phyloP scores from a whole-genome alignment of 2,797 vertebrate species.

The Rhincodon typus region DNA sequence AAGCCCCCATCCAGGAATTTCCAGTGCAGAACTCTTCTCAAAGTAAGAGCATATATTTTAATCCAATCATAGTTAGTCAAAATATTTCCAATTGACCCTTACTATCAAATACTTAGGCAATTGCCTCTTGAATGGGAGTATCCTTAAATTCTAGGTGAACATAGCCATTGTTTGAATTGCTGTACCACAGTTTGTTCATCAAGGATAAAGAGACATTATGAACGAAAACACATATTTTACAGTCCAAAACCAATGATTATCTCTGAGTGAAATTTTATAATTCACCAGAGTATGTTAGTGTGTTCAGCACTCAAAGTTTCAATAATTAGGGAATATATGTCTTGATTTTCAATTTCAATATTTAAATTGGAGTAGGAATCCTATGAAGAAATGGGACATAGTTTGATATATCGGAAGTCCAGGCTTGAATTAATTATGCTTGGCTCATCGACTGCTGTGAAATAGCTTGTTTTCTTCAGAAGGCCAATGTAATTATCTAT shows the following conservation, averaged over 20 bases:
- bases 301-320: neutral
- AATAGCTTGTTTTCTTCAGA: neutral
- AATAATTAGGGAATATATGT: neutral
- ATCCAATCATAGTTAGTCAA: too few relatives aligned
- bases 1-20: too few relatives aligned
- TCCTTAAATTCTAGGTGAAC: neutral
- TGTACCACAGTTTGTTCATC: neutral
- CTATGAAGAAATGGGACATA: neutral
- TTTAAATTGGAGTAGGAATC: neutral
- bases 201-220: neutral
- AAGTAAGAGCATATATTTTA: too few relatives aligned
- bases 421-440: neutral
- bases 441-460: neutral
- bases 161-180: neutral
- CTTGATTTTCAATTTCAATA: neutral
- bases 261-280: neutral
- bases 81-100: too few relatives aligned
- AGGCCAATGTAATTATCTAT: neutral
- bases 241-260: neutral
- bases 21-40: too few relatives aligned
- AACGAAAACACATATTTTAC: neutral
- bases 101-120: too few relatives aligned
- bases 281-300: neutral
- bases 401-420: neutral
- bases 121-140: neutral